Conservation (phyloP, 2,113 vertebrate genomes). For the Podarcis cretensis region DNA sequence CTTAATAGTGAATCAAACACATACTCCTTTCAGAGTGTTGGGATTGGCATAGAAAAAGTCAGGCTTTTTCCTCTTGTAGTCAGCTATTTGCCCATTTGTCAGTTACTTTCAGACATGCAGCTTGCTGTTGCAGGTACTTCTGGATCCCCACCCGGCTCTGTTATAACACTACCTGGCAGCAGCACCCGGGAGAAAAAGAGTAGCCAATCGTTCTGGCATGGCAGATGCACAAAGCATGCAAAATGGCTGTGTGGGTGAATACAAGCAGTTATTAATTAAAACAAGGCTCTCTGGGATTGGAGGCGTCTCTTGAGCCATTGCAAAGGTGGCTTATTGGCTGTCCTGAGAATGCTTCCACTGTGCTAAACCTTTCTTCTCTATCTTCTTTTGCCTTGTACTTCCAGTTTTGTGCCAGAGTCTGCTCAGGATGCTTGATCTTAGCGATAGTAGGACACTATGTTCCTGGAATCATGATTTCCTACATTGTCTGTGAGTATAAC, state of each 20-base stretch:
- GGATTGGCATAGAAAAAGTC: neutral
- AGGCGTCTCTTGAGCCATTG: neutral
- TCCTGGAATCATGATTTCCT: slow-evolving; percentile 99
- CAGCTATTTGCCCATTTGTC: neutral
- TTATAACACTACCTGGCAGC: neutral
- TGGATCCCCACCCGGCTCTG: neutral
- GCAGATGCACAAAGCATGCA: neutral
- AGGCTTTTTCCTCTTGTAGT: neutral
- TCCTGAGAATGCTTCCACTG: neutral
- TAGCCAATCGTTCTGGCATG: neutral
- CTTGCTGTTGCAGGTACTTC: neutral
- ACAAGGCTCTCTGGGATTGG: neutral
- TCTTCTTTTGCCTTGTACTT: slow-evolving; percentile 44
- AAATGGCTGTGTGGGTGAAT: neutral
- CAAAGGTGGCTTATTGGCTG: slow-evolving; percentile 34
- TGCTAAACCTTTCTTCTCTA: neutral
- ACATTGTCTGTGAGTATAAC: slow-evolving; percentile 92
- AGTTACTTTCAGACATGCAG: neutral
- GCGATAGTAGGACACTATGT: slow-evolving; percentile 94
- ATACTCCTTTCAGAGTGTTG: neutral
- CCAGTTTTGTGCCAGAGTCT: slow-evolving; percentile 94
- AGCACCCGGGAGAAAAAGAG: neutral
- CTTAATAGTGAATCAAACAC: neutral
- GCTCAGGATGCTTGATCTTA: slow-evolving; percentile 87
- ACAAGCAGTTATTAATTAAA: neutral